These are phyloP conservation scores for Xanthorhoe designata DNA, from an alignment of 2,888 invertebrate genomes.

Conservation along the genomic window DNA sequence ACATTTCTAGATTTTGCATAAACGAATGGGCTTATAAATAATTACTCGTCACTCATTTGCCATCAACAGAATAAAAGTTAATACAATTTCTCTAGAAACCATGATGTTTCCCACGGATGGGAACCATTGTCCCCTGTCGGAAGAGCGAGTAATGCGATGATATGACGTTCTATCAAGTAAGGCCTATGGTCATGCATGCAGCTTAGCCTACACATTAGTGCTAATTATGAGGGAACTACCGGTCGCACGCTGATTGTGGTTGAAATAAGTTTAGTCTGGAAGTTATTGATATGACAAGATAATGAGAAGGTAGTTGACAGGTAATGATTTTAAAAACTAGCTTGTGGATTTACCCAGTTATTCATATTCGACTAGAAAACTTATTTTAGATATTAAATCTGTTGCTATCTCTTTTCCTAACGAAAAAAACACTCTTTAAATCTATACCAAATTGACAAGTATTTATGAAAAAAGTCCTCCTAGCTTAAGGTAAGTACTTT, in stretches of 20 bases:
- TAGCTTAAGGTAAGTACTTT: no score
- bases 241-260: not conserved
- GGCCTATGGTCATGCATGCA: slow-evolving; percentile 35
- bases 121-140: slow-evolving; percentile 50
- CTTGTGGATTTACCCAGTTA: no score
- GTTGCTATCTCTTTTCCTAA: no score
- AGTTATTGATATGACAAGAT: slow-evolving; percentile 1
- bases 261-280: not conserved
- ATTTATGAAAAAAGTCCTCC: no score
- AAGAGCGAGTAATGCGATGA: slow-evolving; percentile 43
- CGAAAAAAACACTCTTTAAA: no score
- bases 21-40: slow-evolving; percentile 27
- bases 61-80: slow-evolving; percentile 37
- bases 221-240: not conserved
- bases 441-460: no score
- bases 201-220: slow-evolving; percentile 10
- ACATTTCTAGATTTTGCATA: not conserved
- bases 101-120: slow-evolving; percentile 44
- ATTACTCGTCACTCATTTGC: slow-evolving; percentile 20
- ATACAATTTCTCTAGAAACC: slow-evolving; percentile 49
- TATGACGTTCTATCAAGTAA: slow-evolving; percentile 30
- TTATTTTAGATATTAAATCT: no score
- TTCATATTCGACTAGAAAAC: no score
- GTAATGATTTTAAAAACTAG: not conserved
- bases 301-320: not conserved